These are phyloP conservation scores for Bombus fervidus DNA, from an alignment of 1,140 invertebrate species.

Conservation along the genomic window DNA sequence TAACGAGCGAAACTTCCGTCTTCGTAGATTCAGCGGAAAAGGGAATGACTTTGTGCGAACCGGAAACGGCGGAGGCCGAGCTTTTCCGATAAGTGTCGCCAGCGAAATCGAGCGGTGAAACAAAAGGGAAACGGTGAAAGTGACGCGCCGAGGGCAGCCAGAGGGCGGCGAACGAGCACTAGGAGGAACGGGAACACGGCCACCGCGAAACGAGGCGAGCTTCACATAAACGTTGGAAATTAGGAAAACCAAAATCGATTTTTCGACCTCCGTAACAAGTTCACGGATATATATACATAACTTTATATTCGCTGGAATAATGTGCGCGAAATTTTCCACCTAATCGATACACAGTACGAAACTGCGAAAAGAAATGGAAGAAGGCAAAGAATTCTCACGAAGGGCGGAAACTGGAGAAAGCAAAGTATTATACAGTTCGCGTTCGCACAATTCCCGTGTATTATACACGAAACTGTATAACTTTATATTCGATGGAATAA, in stretches of 20 bases:
- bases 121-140: conserved; percentile 74
- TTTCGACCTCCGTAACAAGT: conserved; percentile 22
- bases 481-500: neutral
- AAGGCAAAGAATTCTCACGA: too few relatives aligned
- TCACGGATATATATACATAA: conserved; percentile 59
- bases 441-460: too few relatives aligned
- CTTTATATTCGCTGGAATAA: conserved; percentile 50
- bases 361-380: too few relatives aligned
- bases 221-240: conserved; percentile 66
- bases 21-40: neutral
- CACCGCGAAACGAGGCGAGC: conserved; percentile 47
- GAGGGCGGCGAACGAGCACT: neutral
- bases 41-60: neutral
- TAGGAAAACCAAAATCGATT: conserved; percentile 59
- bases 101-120: conserved; percentile 65
- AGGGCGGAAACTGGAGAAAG: too few relatives aligned
- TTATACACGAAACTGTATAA: neutral
- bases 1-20: too few relatives aligned
- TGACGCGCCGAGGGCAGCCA: conserved; percentile 53
- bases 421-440: neutral
- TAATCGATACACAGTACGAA: too few relatives aligned
- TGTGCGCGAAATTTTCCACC: too few relatives aligned
- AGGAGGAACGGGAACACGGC: neutral
- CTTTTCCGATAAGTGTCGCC: conserved; percentile 31
- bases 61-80: conserved; percentile 13